phyloP scores from a whole-genome alignment of 2,797 vertebrate genomes.

The Tapera naevia region DNA sequence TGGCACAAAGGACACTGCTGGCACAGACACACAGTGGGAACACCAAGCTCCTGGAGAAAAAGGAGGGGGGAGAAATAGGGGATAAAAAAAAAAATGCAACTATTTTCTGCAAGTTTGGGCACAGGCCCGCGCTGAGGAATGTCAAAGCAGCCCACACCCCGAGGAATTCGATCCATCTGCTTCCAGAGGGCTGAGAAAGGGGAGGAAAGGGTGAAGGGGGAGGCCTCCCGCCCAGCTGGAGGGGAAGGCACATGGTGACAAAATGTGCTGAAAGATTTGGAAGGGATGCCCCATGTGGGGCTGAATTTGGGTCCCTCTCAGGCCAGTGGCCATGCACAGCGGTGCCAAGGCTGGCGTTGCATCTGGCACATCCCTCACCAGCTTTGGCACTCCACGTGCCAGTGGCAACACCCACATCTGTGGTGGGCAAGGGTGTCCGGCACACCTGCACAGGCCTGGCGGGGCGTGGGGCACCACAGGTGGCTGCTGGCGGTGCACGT shows the following conservation, averaged over 20 bases:
- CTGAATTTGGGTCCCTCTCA: too few relatives aligned
- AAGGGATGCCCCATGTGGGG: not conserved
- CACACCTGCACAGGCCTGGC: not conserved
- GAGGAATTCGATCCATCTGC: constrained; percentile 43
- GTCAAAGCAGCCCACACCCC: constrained; percentile 51
- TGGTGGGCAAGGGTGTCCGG: rapidly evolving
- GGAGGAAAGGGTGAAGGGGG: constrained; percentile 20
- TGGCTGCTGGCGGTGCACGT: too few relatives aligned
- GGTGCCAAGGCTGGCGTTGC: rapidly evolving
- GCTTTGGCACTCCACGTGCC: rapidly evolving
- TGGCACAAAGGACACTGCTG: not conserved
- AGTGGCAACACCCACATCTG: rapidly evolving
- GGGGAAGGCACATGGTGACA: not conserved
- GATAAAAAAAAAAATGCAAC: not conserved
- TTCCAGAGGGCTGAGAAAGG: constrained; percentile 16
- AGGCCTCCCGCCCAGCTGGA: not conserved
- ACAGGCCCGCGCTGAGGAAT: constrained; percentile 40
- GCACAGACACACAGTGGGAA: rapidly evolving
- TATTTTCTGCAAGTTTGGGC: constrained; percentile 61
- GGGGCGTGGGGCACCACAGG: not conserved
- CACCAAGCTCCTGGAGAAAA: not conserved
- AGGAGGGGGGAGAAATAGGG: not conserved
- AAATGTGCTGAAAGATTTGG: not conserved
- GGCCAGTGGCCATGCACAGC: not conserved
- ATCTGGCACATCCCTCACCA: rapidly evolving